Evolutionary conservation across 2,888 invertebrate species (phyloP).

Genomic region (Rhabditoides inermis): DNA sequence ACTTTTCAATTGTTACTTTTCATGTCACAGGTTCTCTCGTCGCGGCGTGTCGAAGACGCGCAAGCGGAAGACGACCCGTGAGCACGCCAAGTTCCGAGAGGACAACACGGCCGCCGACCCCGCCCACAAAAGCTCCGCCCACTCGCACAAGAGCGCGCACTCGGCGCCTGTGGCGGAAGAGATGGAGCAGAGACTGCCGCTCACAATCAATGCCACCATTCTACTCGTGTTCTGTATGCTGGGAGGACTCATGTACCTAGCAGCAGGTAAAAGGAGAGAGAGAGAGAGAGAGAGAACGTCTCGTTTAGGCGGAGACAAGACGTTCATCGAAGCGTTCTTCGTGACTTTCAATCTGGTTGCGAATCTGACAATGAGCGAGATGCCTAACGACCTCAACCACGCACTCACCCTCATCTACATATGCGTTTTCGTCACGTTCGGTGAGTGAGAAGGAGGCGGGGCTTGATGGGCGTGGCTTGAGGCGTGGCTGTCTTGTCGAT

Average conservation of each 20-base stretch:
- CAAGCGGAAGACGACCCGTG: too few relatives aligned
- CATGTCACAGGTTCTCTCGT: too few relatives aligned
- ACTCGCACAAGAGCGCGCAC: too few relatives aligned
- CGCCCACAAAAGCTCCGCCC: too few relatives aligned
- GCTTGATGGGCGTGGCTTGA: constrained; percentile 5
- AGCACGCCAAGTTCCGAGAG: too few relatives aligned
- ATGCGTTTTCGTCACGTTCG: constrained; percentile 50
- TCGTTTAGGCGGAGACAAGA: constrained; percentile 35
- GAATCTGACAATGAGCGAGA: constrained; percentile 52
- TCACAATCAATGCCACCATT: constrained; percentile 50
- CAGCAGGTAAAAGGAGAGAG: constrained; percentile 25
- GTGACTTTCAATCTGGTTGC: constrained; percentile 52
- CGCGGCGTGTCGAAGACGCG: too few relatives aligned
- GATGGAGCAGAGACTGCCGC: constrained; percentile 40
- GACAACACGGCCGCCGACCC: too few relatives aligned
- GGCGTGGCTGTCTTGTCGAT: constrained; percentile 51
- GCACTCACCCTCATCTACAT: constrained; percentile 49
- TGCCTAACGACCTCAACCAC: constrained; percentile 45
- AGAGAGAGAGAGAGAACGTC: neutral
- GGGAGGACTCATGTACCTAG: constrained; percentile 47
- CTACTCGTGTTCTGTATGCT: constrained; percentile 50
- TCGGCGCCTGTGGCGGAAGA: neutral
- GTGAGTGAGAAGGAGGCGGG: constrained; percentile 13
- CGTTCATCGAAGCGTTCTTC: constrained; percentile 50
- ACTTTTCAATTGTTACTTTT: too few relatives aligned